phyloP scores from a whole-genome alignment of 2,797 vertebrate species.

The Sebastes trivittatus region DNA sequence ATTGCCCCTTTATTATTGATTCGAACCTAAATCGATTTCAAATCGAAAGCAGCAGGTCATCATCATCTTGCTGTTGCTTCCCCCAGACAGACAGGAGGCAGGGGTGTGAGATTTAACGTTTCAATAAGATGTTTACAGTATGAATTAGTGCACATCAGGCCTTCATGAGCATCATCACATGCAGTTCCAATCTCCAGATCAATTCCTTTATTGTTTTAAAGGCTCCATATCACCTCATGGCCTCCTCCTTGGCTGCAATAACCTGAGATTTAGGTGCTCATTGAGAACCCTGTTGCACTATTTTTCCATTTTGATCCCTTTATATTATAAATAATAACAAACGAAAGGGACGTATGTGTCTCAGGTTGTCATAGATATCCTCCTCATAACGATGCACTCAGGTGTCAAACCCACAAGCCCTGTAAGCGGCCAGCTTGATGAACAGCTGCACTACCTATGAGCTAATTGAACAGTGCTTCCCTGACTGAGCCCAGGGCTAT shows the following conservation, averaged over 20 bases:
- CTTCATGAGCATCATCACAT: conserved; percentile 1
- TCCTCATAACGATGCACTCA: conserved; percentile 31
- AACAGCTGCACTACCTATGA: conserved; percentile 66
- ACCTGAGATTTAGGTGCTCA: conserved; percentile 48
- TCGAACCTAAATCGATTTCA: conserved; percentile 19
- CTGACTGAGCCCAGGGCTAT: conserved; percentile 48
- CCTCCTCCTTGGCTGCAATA: conserved; percentile 57
- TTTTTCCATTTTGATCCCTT: conserved; percentile 40
- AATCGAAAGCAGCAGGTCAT: conserved; percentile 22
- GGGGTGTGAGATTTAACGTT: not conserved
- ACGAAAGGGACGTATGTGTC: not conserved
- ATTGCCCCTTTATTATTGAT: conserved; percentile 15
- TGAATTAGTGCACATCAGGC: conserved; percentile 27
- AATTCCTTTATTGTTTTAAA: conserved; percentile 45
- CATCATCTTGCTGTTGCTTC: not conserved
- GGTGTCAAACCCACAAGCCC: conserved; percentile 56
- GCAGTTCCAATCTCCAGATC: conserved; percentile 29
- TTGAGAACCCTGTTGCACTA: conserved; percentile 49
- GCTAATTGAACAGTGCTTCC: conserved; percentile 71
- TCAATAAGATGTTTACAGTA: conserved; percentile 41
- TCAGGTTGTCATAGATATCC: conserved; percentile 37
- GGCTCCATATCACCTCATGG: conserved; percentile 38
- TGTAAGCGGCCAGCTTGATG: conserved; percentile 46
- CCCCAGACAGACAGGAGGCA: not conserved
- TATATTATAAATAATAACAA: conserved; percentile 23